phyloP scores from a whole-genome alignment of 92 coral and sea anemone genomes.

The Heliopora coerulea region DNA sequence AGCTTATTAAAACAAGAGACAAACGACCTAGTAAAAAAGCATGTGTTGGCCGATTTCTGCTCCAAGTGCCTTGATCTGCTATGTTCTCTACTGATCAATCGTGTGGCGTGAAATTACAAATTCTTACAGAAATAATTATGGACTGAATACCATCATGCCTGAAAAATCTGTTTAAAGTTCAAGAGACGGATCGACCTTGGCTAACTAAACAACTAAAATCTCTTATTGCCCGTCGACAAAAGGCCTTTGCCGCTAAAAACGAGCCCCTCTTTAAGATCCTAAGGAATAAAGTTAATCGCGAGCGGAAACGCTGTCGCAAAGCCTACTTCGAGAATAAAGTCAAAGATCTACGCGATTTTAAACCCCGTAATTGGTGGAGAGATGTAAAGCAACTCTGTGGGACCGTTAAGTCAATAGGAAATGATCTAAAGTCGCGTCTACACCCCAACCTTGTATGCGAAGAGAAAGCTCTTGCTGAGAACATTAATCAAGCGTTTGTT shows the following conservation, averaged over 20 bases:
- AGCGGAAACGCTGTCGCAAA: conserved; percentile 53
- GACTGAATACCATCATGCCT: conserved; percentile 47
- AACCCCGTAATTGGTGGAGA: conserved; percentile 55
- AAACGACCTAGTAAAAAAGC: conserved; percentile 20
- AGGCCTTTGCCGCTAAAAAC: too few relatives aligned
- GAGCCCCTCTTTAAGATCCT: too few relatives aligned
- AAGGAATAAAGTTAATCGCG: conserved; percentile 56
- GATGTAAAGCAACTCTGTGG: conserved; percentile 51
- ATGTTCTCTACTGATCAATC: conserved; percentile 48
- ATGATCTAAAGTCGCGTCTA: conserved; percentile 47
- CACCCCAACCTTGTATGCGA: conserved; percentile 48
- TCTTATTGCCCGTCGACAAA: too few relatives aligned
- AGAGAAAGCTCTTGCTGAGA: too few relatives aligned
- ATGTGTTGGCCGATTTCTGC: conserved; percentile 37
- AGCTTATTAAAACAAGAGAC: conserved; percentile 35
- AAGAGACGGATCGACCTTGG: conserved; percentile 54
- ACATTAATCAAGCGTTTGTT: too few relatives aligned
- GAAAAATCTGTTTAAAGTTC: conserved; percentile 39
- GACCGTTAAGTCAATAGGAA: conserved; percentile 50
- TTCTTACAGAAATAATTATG: conserved; percentile 53
- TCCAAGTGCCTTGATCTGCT: conserved; percentile 40
- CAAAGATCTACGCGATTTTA: conserved; percentile 32
- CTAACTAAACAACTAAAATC: conserved; percentile 32
- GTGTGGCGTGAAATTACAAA: conserved; percentile 47
- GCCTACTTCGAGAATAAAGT: conserved; percentile 51